Percentiles rank a stretch among this genome's conserved stretches.
Conservation (phyloP, 1,140 invertebrate species). For the Spodoptera litura region DNA sequence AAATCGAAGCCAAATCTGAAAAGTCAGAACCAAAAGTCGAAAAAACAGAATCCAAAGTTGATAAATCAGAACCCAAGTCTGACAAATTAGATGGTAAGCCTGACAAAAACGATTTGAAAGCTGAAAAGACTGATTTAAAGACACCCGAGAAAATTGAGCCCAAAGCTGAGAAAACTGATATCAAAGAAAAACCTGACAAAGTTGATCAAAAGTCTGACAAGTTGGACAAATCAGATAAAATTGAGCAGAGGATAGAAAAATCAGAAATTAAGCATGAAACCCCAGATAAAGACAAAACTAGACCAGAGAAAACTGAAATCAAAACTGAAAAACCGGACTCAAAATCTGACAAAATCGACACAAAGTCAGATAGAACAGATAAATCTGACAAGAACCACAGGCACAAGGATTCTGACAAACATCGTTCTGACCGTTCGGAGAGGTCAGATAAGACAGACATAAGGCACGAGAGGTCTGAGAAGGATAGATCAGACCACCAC, state of each 20-base stretch:
- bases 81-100: conserved; percentile 11
- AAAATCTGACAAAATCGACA: conserved; percentile 49
- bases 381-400: conserved; percentile 59
- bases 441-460: conserved; percentile 49
- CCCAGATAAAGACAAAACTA: conserved; percentile 22
- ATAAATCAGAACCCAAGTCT: conserved; percentile 15
- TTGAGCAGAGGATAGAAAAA: conserved; percentile 34
- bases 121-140: conserved; percentile 16
- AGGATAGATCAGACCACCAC: conserved; percentile 66
- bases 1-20: conserved; percentile 21
- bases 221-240: background rate
- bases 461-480: conserved; percentile 56
- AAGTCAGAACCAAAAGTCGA: conserved; percentile 6
- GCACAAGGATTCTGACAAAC: conserved; percentile 46
- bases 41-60: background rate
- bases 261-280: conserved; percentile 5
- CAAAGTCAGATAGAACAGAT: conserved; percentile 52
- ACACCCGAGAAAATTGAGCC: conserved; percentile 17
- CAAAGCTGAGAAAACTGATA: conserved; percentile 9
- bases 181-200: conserved; percentile 29
- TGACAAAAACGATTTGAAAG: conserved; percentile 35
- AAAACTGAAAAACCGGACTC: conserved; percentile 15
- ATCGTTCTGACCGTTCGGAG: conserved; percentile 51
- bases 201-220: conserved; percentile 17
- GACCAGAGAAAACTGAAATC: conserved; percentile 22